A percentile compares a stretch with the other conserved stretches of the same genome.
phyloP scores from a whole-genome alignment of 1,140 invertebrate species.

The Ips typographus region DNA sequence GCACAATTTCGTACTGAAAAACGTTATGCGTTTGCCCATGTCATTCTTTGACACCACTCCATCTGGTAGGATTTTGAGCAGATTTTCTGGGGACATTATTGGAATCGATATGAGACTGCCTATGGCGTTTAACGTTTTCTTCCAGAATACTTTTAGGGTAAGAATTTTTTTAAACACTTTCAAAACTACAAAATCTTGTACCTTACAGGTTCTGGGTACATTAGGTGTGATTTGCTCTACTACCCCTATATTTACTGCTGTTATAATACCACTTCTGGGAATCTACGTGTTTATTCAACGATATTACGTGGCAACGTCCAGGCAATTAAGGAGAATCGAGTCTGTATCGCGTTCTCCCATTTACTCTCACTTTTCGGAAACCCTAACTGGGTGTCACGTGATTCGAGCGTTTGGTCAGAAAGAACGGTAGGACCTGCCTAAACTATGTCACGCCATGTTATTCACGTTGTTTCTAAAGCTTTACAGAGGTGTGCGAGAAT shows the following conservation, averaged over 20 bases:
- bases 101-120: slow-evolving; percentile 40
- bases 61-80: slow-evolving; percentile 69
- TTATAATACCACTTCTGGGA: slow-evolving; percentile 82
- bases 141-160: slow-evolving; percentile 20
- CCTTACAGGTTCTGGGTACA: slow-evolving; percentile 77
- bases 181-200: slow-evolving; percentile 2
- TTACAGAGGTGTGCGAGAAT: slow-evolving; percentile 77
- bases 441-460: too few relatives aligned
- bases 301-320: slow-evolving; percentile 91
- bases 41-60: slow-evolving; percentile 77
- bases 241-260: slow-evolving; percentile 81
- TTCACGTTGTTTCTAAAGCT: slow-evolving; percentile 47
- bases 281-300: slow-evolving; percentile 91
- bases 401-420: slow-evolving; percentile 78
- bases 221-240: slow-evolving; percentile 87
- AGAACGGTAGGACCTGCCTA: slow-evolving; percentile 53
- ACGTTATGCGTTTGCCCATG: slow-evolving; percentile 65
- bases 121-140: slow-evolving; percentile 31
- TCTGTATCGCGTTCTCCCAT: slow-evolving; percentile 95
- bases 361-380: slow-evolving; percentile 97
- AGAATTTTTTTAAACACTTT: background rate
- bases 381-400: slow-evolving; percentile 75
- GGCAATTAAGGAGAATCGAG: slow-evolving; percentile 93
- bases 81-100: slow-evolving; percentile 55
- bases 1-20: slow-evolving; percentile 63